These are phyloP conservation scores for Parus major DNA, from an alignment of 2,113 vertebrate genomes.

Conservation along the genomic window DNA sequence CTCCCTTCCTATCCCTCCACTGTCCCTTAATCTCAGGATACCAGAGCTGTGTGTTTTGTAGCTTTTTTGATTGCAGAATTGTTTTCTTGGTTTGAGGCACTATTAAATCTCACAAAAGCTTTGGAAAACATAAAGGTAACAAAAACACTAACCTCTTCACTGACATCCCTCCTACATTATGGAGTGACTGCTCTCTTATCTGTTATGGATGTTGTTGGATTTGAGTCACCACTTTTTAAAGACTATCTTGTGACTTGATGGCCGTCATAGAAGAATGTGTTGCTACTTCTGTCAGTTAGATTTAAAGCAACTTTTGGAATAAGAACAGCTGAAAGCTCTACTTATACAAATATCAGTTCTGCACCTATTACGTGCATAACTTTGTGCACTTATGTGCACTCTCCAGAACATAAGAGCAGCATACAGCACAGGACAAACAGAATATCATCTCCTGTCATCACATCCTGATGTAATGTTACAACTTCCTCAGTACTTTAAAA, in stretches of 20 bases:
- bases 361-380: background rate
- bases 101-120: background rate
- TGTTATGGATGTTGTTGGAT: background rate
- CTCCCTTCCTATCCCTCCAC: background rate
- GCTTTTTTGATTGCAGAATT: constrained; percentile 1
- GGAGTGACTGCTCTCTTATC: background rate
- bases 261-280: constrained; percentile 19
- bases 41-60: background rate
- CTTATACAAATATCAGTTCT: background rate
- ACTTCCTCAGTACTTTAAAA: background rate
- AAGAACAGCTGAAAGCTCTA: background rate
- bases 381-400: background rate
- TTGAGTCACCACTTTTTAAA: constrained; percentile 5
- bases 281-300: background rate
- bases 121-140: background rate
- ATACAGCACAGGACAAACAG: background rate
- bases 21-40: background rate
- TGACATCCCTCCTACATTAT: background rate
- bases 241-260: background rate
- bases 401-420: background rate
- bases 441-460: background rate
- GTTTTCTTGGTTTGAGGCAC: background rate
- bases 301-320: background rate
- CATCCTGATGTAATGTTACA: background rate
- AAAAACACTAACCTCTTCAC: background rate